These are phyloP conservation scores for Bubo blakistoni DNA, from an alignment of 2,113 vertebrate species.

Conservation along the genomic window DNA sequence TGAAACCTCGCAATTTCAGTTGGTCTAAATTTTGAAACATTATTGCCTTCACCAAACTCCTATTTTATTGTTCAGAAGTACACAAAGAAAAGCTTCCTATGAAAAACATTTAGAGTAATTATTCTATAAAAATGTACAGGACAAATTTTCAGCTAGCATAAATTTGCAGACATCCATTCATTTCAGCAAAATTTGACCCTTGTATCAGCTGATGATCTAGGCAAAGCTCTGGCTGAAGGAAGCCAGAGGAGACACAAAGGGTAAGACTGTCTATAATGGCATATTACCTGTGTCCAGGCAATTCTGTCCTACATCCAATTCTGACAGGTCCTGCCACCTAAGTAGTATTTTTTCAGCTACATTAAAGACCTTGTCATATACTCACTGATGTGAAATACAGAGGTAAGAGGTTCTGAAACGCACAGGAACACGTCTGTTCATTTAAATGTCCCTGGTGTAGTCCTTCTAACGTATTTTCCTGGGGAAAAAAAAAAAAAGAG, in stretches of 20 bases:
- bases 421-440: constrained; percentile 79
- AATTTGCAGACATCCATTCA: not conserved
- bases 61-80: not conserved
- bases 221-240: not conserved
- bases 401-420: constrained; percentile 78
- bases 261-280: not conserved
- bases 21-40: not conserved
- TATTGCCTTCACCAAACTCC: not conserved
- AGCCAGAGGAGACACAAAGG: not conserved
- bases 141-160: not conserved
- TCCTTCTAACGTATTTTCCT: constrained; percentile 82
- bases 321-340: not conserved
- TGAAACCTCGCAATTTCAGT: not conserved
- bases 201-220: not conserved
- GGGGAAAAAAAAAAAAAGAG: constrained; percentile 20
- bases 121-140: not conserved
- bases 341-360: not conserved
- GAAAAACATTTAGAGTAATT: not conserved
- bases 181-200: not conserved
- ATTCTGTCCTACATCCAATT: not conserved
- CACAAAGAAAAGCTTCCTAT: not conserved
- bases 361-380: not conserved
- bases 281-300: not conserved
- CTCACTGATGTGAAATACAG: constrained; percentile 82
- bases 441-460: constrained; percentile 82